A percentile compares a stretch with the other conserved stretches of the same genome.
Evolutionary conservation across 1,140 invertebrate genomes (phyloP).

Genomic region (Atta colombica): DNA sequence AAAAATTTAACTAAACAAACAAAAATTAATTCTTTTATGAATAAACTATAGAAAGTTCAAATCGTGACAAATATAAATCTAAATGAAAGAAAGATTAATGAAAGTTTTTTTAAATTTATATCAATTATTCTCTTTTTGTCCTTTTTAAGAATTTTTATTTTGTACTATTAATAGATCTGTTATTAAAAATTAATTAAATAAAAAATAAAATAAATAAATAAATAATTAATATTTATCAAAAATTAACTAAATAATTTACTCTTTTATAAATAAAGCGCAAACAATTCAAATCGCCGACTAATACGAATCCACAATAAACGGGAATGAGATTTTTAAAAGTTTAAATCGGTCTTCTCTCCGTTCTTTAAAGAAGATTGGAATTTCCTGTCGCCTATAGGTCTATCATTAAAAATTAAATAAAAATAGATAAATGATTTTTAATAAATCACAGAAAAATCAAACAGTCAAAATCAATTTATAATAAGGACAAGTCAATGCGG

Average conservation of each 20-base stretch:
- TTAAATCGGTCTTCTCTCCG: background rate
- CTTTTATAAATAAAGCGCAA: background rate
- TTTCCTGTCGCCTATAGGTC: too few species aligned
- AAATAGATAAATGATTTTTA: too few species aligned
- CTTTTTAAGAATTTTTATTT: background rate
- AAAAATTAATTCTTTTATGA: background rate
- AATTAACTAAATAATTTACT: background rate
- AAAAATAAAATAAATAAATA: background rate
- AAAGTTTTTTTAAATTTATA: background rate
- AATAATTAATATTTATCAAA: background rate
- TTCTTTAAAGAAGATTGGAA: background rate
- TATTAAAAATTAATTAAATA: background rate
- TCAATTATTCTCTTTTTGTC: too few species aligned
- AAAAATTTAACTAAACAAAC: background rate
- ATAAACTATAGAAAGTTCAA: background rate
- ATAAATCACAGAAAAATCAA: too few species aligned
- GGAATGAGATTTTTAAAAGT: background rate
- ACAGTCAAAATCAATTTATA: too few species aligned
- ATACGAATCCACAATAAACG: background rate
- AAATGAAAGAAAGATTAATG: background rate
- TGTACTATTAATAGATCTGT: background rate
- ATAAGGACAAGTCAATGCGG: too few species aligned
- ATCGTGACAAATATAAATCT: background rate
- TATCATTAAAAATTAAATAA: too few species aligned
- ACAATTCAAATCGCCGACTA: background rate